phyloP scores from a whole-genome alignment of 2,888 invertebrate species.

The Celastrina argiolus region DNA sequence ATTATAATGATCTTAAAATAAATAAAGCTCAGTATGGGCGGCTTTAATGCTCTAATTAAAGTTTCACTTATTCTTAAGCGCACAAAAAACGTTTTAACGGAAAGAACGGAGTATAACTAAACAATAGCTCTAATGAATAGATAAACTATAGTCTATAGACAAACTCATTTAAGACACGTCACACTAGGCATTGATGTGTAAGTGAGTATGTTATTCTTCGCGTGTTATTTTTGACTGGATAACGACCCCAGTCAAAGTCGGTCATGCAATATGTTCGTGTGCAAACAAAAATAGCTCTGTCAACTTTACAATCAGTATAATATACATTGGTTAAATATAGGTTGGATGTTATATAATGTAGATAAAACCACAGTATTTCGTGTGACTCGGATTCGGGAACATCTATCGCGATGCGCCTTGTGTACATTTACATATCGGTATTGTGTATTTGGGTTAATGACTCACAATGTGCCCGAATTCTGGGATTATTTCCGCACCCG shows the following conservation, averaged over 20 bases:
- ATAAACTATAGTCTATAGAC: too few relatives aligned
- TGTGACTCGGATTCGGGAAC: neutral
- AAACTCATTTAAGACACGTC: too few relatives aligned
- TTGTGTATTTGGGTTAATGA: neutral
- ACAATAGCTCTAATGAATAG: too few relatives aligned
- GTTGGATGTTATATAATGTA: neutral
- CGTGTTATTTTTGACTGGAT: neutral
- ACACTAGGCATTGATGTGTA: too few relatives aligned
- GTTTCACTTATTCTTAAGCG: too few relatives aligned
- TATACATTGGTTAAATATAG: neutral
- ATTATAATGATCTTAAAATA: too few relatives aligned
- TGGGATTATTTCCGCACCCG: conserved; percentile 65
- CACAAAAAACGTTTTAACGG: too few relatives aligned
- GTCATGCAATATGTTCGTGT: neutral
- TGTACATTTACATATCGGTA: neutral
- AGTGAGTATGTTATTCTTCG: neutral
- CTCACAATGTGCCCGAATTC: conserved; percentile 43
- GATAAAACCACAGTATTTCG: conserved; percentile 1
- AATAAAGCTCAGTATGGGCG: too few relatives aligned
- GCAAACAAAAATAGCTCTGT: neutral
- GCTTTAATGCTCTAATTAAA: too few relatives aligned
- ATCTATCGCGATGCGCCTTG: conserved; percentile 15
- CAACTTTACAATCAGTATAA: neutral
- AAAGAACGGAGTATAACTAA: too few relatives aligned
- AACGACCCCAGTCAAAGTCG: too few relatives aligned